phyloP scores from a whole-genome alignment of 2,113 vertebrate species.

The Pituophis catenifer region DNA sequence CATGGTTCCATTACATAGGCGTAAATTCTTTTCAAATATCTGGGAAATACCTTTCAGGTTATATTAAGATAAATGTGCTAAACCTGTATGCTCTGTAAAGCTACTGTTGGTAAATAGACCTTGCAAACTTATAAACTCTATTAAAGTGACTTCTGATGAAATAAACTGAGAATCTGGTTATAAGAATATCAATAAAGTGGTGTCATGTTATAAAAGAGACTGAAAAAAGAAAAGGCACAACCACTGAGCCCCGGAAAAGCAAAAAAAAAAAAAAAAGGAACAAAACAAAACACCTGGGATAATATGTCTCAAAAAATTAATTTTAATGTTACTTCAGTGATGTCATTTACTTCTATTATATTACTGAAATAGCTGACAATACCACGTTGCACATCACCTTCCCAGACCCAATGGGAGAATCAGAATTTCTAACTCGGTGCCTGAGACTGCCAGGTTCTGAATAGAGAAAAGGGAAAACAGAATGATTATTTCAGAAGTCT shows the following conservation, averaged over 20 bases:
- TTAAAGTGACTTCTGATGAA: neutral
- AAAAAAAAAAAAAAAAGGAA: neutral
- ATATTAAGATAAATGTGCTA: neutral
- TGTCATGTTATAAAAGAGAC: neutral
- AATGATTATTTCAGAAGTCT: neutral
- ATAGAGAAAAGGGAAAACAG: neutral
- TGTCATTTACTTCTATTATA: neutral
- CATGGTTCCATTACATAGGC: neutral
- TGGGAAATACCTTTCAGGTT: neutral
- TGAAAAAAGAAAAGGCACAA: neutral
- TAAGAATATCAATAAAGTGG: constrained; percentile 2
- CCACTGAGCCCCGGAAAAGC: neutral
- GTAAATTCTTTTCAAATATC: neutral
- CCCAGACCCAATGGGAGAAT: neutral
- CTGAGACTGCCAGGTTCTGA: neutral
- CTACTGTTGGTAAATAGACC: neutral
- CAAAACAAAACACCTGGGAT: neutral
- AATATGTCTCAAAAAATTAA: neutral
- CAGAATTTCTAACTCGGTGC: neutral
- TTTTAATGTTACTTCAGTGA: neutral
- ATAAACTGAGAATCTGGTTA: neutral
- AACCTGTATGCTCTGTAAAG: neutral
- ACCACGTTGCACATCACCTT: neutral
- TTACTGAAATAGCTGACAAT: neutral
- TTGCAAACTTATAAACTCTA: neutral